phyloP scores from a whole-genome alignment of 2,888 invertebrate species.

The Zaprionus lineosus region DNA sequence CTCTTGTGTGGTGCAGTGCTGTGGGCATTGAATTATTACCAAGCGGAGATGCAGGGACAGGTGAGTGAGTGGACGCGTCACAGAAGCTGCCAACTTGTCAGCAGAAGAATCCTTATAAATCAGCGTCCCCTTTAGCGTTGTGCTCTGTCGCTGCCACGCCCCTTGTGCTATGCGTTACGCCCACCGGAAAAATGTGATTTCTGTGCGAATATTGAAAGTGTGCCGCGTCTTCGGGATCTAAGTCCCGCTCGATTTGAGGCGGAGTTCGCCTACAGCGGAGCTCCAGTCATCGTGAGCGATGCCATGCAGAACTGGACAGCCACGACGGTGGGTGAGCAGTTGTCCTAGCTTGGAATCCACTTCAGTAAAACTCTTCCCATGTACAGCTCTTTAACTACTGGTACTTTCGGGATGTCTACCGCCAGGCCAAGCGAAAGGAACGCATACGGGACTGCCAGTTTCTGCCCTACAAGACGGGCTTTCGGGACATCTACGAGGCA shows the following conservation, averaged over 20 bases:
- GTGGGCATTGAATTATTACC: slow-evolving; percentile 47
- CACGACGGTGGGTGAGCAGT: slow-evolving; percentile 84
- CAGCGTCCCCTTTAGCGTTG: slow-evolving; percentile 63
- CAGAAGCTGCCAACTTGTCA: background rate
- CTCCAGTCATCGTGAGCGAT: slow-evolving; percentile 93
- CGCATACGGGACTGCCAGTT: slow-evolving; percentile 91
- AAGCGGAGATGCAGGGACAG: slow-evolving; percentile 62
- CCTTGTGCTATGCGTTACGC: slow-evolving; percentile 84
- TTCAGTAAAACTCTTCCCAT: no score
- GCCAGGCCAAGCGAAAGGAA: slow-evolving; percentile 84
- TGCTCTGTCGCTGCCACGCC: slow-evolving; percentile 66
- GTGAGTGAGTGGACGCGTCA: slow-evolving; percentile 35
- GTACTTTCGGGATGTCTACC: slow-evolving; percentile 91
- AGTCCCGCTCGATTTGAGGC: slow-evolving; percentile 88
- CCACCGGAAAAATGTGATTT: slow-evolving; percentile 92
- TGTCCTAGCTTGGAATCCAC: no score
- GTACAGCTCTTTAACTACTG: slow-evolving; percentile 89
- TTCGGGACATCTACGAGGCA: slow-evolving; percentile 90
- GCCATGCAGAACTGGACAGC: slow-evolving; percentile 93
- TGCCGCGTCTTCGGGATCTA: slow-evolving; percentile 87
- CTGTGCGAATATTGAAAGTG: slow-evolving; percentile 86
- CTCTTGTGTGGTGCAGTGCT: slow-evolving; percentile 33
- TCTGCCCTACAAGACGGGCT: slow-evolving; percentile 95
- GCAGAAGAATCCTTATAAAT: no score
- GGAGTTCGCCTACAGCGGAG: slow-evolving; percentile 89